phyloP scores from a whole-genome alignment of 2,113 vertebrate species.

The Platichthys flesus region DNA sequence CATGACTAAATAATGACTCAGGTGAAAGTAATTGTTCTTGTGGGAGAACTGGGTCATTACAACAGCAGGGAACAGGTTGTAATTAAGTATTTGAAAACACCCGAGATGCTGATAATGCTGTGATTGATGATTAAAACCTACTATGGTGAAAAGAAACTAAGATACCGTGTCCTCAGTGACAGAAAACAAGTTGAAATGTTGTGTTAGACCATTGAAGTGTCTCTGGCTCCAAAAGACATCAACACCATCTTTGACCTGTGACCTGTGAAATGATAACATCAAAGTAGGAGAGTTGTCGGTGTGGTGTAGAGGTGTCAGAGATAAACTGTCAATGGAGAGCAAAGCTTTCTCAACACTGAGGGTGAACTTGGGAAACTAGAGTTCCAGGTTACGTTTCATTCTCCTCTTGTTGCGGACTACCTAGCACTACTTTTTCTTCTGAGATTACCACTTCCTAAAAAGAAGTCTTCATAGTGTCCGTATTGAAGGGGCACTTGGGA shows the following conservation, averaged over 20 bases:
- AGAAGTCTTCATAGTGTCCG: no score
- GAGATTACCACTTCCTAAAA: no score
- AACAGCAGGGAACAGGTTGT: not conserved
- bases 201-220: not conserved
- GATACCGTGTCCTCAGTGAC: not conserved
- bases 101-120: not conserved
- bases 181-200: not conserved
- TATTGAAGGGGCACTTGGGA: no score
- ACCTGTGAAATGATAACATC: not conserved
- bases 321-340: not conserved
- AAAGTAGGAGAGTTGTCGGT: not conserved
- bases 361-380: not conserved
- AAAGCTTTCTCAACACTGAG: no score
- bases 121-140: conserved; percentile 1
- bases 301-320: no score
- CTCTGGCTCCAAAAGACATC: not conserved
- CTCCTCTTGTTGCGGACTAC: not conserved
- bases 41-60: conserved; percentile 13
- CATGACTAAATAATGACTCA: not conserved
- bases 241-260: not conserved
- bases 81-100: conserved; percentile 18
- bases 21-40: conserved; percentile 10
- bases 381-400: not conserved
- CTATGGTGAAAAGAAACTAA: no score
- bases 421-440: no score